Evolutionary conservation across 2,888 invertebrate species (phyloP), one percentile per base, ranked within the genome.

Genomic region (Minunthozetes semirufus): DNA sequence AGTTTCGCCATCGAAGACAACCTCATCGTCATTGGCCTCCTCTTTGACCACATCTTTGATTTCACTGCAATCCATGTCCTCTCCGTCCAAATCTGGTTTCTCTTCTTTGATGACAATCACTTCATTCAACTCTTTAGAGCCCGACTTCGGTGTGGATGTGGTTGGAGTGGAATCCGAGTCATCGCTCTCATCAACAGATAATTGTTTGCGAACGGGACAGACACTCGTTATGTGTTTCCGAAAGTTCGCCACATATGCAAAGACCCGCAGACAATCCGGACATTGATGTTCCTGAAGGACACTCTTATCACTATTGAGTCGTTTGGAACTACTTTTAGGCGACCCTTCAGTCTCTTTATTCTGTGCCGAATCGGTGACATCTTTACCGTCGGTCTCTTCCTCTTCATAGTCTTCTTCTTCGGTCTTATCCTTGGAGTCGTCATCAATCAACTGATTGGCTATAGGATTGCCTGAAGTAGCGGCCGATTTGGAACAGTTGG

Each of bases 181-280:
- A 15, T 27, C n/a, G 33, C 9, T 53, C 1, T n/a, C 19, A 19
- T 66, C 63, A 11, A 2, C 15, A 0, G 11, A 13, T 4, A 68
- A 22, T 17, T 70, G 70, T 46, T 72, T 72, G 9, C 72, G 11
- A 48, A 56, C 25, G n/a, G 72, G 53, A 50, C 74, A 74, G 22
- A 42, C 53, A 33, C 29, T 50, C 48, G 46, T 50, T 3, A 74
- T 42, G 29, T 74, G 74, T 53, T 68, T 66, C n/a, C 42, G 48
- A 17, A 74, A 74, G 22, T 74, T 68, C 0, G 59, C 74, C 13
- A 33, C 15, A 70, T 74, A 68, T 25, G 56, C 66, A 29, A 74
- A 74, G 9, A 68, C 33, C 15, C 70, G 68, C 1, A 59, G 42
- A 53, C 74, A 74, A 74, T 70, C 38, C 19, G 74, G 74, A 50